Evolutionary conservation across 2,113 vertebrate species (phyloP).

Genomic region (Phodopus roborovskii): DNA sequence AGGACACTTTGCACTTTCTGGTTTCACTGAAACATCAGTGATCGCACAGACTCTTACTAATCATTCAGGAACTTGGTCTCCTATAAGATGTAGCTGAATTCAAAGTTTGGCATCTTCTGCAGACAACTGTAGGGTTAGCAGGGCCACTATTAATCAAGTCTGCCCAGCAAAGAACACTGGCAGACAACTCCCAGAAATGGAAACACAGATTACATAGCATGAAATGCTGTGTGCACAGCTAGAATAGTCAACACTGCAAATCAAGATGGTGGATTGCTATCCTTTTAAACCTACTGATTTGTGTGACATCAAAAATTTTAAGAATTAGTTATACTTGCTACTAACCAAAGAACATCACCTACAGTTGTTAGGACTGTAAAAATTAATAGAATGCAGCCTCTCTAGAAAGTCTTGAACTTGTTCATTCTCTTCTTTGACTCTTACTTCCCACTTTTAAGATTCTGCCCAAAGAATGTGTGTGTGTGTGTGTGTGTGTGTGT

Average conservation of each 20-base stretch:
- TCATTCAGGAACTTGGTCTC: background rate
- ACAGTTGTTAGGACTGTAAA: conserved; percentile 3
- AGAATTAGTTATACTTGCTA: conserved; percentile 23
- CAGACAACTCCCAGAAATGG: background rate
- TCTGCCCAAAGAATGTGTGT: background rate
- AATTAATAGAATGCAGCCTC: background rate
- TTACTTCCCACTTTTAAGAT: conserved; percentile 53
- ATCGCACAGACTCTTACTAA: conserved; percentile 55
- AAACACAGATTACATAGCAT: conserved; percentile 4
- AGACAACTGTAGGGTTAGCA: background rate
- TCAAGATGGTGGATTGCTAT: conserved; percentile 13
- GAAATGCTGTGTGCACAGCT: background rate
- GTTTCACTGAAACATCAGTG: conserved; percentile 52
- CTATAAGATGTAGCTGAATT: conserved; percentile 44
- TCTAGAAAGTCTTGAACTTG: background rate
- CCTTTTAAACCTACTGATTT: conserved; percentile 53
- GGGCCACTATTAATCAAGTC: conserved; percentile 14
- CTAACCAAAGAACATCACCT: background rate
- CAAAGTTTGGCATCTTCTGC: conserved; percentile 36
- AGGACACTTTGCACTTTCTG: conserved; percentile 53
- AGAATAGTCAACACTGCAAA: conserved; percentile 28
- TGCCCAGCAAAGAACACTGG: conserved; percentile 16
- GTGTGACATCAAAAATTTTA: background rate
- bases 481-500: background rate
- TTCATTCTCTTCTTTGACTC: background rate